These are phyloP conservation scores for Dipodomys stephensi DNA, from an alignment of 2,113 vertebrate species.

Conservation along the genomic window DNA sequence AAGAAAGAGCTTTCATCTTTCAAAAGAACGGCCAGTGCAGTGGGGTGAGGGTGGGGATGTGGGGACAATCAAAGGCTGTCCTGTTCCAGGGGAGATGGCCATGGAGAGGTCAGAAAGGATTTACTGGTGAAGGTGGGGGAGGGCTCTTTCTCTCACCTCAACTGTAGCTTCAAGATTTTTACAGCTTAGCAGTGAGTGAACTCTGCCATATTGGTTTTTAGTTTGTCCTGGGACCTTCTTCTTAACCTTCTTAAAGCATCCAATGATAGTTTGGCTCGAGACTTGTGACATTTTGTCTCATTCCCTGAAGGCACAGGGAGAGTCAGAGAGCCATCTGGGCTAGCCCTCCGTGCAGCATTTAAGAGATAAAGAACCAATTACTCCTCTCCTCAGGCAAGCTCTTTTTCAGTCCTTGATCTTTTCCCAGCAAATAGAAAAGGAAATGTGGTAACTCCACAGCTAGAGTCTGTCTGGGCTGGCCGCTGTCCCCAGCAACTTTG, in stretches of 20 bases:
- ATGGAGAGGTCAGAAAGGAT: neutral
- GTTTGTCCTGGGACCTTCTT: constrained; percentile 40
- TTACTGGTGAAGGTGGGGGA: neutral
- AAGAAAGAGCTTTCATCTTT: constrained; percentile 56
- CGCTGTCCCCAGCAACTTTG: neutral
- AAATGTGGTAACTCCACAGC: neutral
- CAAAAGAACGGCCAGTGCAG: constrained; percentile 23
- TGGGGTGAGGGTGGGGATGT: constrained; percentile 25
- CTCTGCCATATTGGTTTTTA: constrained; percentile 38
- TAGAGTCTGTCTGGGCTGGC: neutral
- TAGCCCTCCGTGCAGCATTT: constrained; percentile 59
- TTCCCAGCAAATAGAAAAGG: constrained; percentile 47
- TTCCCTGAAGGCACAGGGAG: constrained; percentile 65
- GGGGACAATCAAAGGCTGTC: neutral
- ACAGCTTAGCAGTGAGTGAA: neutral
- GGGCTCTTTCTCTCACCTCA: neutral
- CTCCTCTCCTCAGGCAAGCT: constrained; percentile 75
- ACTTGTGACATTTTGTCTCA: constrained; percentile 71
- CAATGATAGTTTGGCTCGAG: constrained; percentile 62
- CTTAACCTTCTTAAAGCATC: constrained; percentile 62
- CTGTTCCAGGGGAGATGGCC: neutral
- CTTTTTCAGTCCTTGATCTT: constrained; percentile 24
- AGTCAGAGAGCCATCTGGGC: constrained; percentile 58
- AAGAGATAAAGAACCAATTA: constrained; percentile 80
- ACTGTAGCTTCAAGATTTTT: neutral